Evolutionary conservation across 2,888 invertebrate species (phyloP).

Genomic region (Zeuzera pyrina): DNA sequence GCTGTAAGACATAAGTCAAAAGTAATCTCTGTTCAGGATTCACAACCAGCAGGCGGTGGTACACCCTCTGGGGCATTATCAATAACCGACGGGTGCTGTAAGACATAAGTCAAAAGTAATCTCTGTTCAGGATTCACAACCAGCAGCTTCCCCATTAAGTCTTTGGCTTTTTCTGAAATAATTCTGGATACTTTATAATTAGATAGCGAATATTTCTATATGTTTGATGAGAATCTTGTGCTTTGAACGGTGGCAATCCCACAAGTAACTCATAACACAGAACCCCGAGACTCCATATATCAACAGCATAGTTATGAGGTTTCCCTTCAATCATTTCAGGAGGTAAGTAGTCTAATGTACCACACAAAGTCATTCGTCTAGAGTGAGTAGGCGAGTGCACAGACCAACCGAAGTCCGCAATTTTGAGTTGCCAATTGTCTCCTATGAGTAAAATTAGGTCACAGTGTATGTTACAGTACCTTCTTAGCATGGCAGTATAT

Average conservation of each 20-base stretch:
- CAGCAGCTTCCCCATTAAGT: slow-evolving; percentile 85
- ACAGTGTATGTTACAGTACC: slow-evolving; percentile 94
- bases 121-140: slow-evolving; percentile 83
- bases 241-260: slow-evolving; percentile 95
- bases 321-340: slow-evolving; percentile 96
- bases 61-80: slow-evolving; percentile 62
- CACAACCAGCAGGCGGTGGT: no score
- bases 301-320: slow-evolving; percentile 90
- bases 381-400: slow-evolving; percentile 97
- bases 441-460: slow-evolving; percentile 95
- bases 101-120: slow-evolving; percentile 79
- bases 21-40: no score
- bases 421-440: slow-evolving; percentile 88
- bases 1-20: no score
- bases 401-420: slow-evolving; percentile 99
- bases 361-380: slow-evolving; percentile 91
- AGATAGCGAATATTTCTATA: slow-evolving; percentile 83
- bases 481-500: slow-evolving; percentile 91
- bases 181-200: slow-evolving; percentile 80
- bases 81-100: slow-evolving; percentile 87
- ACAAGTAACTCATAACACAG: slow-evolving; percentile 95
- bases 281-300: slow-evolving; percentile 97
- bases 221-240: slow-evolving; percentile 80
- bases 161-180: slow-evolving; percentile 80
- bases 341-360: slow-evolving; percentile 95